Conservation (phyloP, 1,140 invertebrate species). For the Teleogryllus occipitalis region DNA sequence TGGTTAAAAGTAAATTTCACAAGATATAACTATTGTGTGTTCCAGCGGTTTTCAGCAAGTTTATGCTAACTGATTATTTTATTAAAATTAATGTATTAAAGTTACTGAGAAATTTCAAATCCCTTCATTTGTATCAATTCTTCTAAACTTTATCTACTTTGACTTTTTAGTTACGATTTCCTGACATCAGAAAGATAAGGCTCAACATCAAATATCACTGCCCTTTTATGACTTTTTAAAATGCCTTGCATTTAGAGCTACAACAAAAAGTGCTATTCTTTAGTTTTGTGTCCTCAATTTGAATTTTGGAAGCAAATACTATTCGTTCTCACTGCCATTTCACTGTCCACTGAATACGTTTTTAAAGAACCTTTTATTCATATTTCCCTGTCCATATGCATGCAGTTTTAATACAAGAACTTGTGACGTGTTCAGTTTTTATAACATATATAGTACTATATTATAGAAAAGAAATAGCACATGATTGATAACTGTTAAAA, state of each 20-base stretch:
- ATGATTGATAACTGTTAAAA: background rate
- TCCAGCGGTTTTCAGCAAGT: background rate
- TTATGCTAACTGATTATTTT: too few species aligned
- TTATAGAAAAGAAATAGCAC: slow-evolving; percentile 7
- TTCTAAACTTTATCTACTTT: too few species aligned
- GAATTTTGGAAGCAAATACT: background rate
- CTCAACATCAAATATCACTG: too few species aligned
- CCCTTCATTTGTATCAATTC: too few species aligned
- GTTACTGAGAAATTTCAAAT: too few species aligned
- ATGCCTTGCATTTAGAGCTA: too few species aligned
- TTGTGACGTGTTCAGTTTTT: slow-evolving; percentile 1
- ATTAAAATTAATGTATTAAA: too few species aligned
- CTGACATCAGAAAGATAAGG: too few species aligned
- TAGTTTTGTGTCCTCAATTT: too few species aligned
- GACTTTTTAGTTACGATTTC: too few species aligned
- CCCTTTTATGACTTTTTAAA: too few species aligned
- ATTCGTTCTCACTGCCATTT: background rate
- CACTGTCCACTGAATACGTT: background rate
- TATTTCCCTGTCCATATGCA: background rate
- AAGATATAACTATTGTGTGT: background rate
- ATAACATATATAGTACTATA: background rate
- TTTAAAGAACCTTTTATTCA: background rate
- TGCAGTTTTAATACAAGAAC: background rate
- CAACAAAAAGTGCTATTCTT: too few species aligned
- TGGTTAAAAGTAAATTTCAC: background rate